These are phyloP conservation scores for Capitella teleta DNA, from an alignment of 1,140 invertebrate species.

Conservation along the genomic window DNA sequence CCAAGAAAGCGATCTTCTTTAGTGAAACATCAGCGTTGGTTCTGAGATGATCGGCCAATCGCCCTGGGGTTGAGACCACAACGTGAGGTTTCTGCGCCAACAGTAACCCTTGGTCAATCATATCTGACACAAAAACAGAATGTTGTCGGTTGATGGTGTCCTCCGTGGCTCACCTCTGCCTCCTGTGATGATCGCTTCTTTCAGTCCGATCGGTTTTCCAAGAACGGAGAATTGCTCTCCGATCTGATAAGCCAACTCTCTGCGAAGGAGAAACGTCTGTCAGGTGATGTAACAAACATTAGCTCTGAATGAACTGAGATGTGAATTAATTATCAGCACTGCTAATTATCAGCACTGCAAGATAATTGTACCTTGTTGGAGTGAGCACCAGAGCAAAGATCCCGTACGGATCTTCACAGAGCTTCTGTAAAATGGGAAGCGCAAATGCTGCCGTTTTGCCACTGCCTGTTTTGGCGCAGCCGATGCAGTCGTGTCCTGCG, in stretches of 20 bases:
- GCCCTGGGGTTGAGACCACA: conserved; percentile 41
- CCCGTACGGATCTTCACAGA: conserved; percentile 41
- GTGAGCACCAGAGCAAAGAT: conserved; percentile 42
- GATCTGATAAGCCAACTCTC: conserved; percentile 55
- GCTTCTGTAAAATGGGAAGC: conserved; percentile 55
- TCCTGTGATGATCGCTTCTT: conserved; percentile 37
- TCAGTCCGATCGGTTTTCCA: conserved; percentile 34
- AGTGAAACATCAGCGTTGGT: conserved; percentile 36
- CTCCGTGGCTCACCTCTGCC: conserved; percentile 47
- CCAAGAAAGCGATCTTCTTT: conserved; percentile 39
- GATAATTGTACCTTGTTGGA: conserved; percentile 28
- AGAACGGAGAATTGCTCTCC: conserved; percentile 57
- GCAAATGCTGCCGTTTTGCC: conserved; percentile 45
- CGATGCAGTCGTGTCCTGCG: conserved; percentile 39
- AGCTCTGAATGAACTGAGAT: too few relatives aligned
- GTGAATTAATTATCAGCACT: too few relatives aligned
- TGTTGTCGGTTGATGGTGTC: conserved; percentile 51
- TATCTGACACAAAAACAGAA: conserved; percentile 24
- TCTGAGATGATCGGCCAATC: conserved; percentile 39
- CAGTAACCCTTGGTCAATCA: conserved; percentile 36
- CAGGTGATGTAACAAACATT: too few relatives aligned
- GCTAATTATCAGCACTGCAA: neutral
- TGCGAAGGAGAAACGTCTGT: too few relatives aligned
- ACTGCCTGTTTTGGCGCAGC: conserved; percentile 43
- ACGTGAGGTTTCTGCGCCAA: conserved; percentile 39